Percentiles rank a stretch among this genome's conserved stretches.
Conservation (phyloP, 2,797 vertebrate species). For the Galaxias olidus region DNA sequence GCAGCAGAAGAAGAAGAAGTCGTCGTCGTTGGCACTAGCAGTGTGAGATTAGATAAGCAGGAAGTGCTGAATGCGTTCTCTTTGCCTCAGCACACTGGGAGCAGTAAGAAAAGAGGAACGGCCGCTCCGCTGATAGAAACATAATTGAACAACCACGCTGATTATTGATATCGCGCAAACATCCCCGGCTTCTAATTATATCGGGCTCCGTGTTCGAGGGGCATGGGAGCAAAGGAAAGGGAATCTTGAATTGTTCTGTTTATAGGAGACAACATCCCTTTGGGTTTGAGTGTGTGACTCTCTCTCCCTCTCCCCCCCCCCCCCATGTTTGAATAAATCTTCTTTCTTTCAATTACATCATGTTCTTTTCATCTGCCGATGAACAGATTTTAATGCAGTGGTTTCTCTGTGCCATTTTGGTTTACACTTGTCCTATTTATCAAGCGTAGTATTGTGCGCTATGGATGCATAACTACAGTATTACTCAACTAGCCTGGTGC, state of each 20-base stretch:
- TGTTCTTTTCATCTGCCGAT: too few species aligned
- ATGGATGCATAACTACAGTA: too few species aligned
- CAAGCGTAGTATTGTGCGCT: too few species aligned
- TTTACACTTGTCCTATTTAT: too few species aligned
- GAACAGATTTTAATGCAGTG: too few species aligned
- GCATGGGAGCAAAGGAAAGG: constrained; percentile 23
- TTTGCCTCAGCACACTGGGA: constrained; percentile 49
- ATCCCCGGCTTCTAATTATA: constrained; percentile 69
- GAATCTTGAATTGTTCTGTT: constrained; percentile 30
- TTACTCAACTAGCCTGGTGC: too few species aligned
- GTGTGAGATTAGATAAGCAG: constrained; percentile 78
- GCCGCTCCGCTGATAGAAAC: constrained; percentile 73
- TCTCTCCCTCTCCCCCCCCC: too few species aligned
- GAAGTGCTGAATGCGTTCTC: constrained; percentile 78
- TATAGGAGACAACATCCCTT: constrained; percentile 12
- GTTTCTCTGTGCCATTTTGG: too few species aligned
- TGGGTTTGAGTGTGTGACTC: constrained; percentile 1
- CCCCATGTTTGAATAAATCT: constrained; percentile 36
- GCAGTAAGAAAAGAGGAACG: constrained; percentile 61
- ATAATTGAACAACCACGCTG: constrained; percentile 74
- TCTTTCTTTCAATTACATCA: too few species aligned
- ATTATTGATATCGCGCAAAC: constrained; percentile 76
- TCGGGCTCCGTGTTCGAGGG: constrained; percentile 45
- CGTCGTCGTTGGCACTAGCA: constrained; percentile 30
- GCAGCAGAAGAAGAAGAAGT: constrained; percentile 44